phyloP scores from a whole-genome alignment of 2,797 vertebrate genomes.

The Fistularia commersonii region DNA sequence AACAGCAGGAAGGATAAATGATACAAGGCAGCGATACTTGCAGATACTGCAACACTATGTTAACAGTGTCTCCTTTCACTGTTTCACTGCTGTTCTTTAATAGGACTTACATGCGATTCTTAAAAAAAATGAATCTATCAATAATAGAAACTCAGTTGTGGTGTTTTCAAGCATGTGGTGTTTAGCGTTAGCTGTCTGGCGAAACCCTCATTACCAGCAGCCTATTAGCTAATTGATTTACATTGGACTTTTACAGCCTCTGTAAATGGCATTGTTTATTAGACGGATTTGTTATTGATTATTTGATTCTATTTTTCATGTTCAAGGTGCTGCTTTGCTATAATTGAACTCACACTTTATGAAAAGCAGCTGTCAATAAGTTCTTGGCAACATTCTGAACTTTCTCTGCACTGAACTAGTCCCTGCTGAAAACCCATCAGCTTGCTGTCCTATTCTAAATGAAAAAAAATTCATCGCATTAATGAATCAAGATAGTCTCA shows the following conservation, averaged over 20 bases:
- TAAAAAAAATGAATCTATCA: no score
- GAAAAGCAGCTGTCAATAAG: conserved; percentile 8
- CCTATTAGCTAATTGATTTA: conserved; percentile 31
- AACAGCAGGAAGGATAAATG: conserved; percentile 30
- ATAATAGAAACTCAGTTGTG: no score
- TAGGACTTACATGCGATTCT: background rate
- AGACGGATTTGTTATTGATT: conserved; percentile 36
- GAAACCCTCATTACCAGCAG: conserved; percentile 23
- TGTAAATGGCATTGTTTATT: conserved; percentile 33
- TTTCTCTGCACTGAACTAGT: conserved; percentile 13
- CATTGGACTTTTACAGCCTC: conserved; percentile 14
- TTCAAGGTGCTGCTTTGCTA: conserved; percentile 10
- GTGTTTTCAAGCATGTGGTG: no score
- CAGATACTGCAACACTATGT: conserved; percentile 23
- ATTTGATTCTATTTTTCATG: conserved; percentile 24
- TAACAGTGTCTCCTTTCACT: conserved; percentile 21
- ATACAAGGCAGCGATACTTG: conserved; percentile 12
- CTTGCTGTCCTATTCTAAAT: conserved; percentile 17
- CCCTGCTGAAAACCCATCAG: conserved; percentile 13
- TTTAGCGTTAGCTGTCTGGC: conserved; percentile 5
- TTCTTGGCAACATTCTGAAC: conserved; percentile 2
- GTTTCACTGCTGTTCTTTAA: no score
- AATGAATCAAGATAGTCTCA: conserved; percentile 31
- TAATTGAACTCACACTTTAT: conserved; percentile 21
- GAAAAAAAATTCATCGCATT: conserved; percentile 20